These are phyloP conservation scores for Tautogolabrus adspersus DNA, from an alignment of 2,113 vertebrate species.

Conservation along the genomic window DNA sequence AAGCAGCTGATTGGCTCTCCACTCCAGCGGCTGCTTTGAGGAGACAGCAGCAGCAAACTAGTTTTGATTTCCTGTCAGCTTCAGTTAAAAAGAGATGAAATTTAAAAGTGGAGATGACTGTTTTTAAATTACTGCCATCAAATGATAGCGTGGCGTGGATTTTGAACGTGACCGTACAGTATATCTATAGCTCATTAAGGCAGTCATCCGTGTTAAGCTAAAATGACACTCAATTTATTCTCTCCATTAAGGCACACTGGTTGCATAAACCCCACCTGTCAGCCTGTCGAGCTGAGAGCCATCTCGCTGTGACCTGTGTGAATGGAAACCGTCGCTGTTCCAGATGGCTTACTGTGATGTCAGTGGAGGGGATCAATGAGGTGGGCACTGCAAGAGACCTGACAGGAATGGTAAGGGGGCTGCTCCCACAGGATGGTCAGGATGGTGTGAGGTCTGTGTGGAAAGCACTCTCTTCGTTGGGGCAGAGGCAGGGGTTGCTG, in stretches of 20 bases:
- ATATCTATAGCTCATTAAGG: constrained; percentile 63
- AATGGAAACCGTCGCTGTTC: constrained; percentile 51
- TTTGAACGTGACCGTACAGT: constrained; percentile 32
- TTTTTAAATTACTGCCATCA: constrained; percentile 52
- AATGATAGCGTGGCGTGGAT: constrained; percentile 4
- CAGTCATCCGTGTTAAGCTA: constrained; percentile 51
- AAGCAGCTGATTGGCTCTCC: constrained; percentile 22
- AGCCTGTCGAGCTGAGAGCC: constrained; percentile 49
- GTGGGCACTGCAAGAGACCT: constrained; percentile 53
- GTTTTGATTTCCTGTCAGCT: constrained; percentile 36
- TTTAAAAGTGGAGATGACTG: constrained; percentile 32
- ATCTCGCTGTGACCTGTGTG: constrained; percentile 14
- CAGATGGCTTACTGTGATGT: constrained; percentile 66
- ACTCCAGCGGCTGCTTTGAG: constrained; percentile 13
- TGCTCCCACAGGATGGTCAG: constrained; percentile 8
- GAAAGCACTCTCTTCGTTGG: not conserved
- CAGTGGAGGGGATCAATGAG: constrained; percentile 65
- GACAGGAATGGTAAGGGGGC: constrained; percentile 58
- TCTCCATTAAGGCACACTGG: constrained; percentile 44
- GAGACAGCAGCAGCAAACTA: constrained; percentile 3
- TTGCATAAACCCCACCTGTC: constrained; percentile 60
- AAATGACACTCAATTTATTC: constrained; percentile 75
- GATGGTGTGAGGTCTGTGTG: not conserved
- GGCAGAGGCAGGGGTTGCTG: not conserved
- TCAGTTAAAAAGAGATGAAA: constrained; percentile 37